A percentile compares a stretch with the other conserved stretches of the same genome.
Conservation (phyloP, 2,113 vertebrate species). For the Isurus oxyrinchus region DNA sequence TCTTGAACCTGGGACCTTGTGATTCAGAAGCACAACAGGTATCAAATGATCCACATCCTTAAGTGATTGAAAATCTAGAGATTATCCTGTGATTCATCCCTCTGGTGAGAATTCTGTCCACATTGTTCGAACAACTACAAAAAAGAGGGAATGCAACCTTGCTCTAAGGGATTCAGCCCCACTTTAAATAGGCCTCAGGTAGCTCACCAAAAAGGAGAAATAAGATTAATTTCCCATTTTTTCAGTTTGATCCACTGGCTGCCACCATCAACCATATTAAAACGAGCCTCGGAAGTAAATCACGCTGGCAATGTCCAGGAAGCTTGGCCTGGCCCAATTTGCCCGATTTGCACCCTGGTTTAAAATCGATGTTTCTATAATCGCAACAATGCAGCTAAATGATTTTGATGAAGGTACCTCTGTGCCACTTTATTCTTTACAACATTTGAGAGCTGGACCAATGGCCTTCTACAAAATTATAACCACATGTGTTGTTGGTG, state of each 20-base stretch:
- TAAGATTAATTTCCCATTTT: too few species aligned
- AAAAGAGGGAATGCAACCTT: background rate
- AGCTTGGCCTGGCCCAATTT: background rate
- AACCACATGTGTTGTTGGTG: background rate
- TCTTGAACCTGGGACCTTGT: too few species aligned
- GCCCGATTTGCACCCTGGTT: background rate
- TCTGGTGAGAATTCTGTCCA: too few species aligned
- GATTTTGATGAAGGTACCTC: background rate
- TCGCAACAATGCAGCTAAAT: background rate
- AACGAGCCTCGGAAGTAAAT: background rate
- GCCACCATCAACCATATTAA: background rate
- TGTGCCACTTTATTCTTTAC: background rate
- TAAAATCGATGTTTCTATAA: background rate
- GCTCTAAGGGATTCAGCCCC: background rate
- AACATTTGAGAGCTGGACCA: background rate
- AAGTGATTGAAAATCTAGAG: too few species aligned
- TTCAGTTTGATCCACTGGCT: too few species aligned
- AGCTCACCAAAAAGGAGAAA: background rate
- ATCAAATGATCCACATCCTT: too few species aligned
- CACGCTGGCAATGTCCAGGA: background rate
- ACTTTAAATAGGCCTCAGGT: background rate
- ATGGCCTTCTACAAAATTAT: background rate
- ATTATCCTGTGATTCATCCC: too few species aligned
- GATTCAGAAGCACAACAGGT: too few species aligned
- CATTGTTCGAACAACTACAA: too few species aligned